Conservation (phyloP, 2,888 invertebrate genomes). For the Acleris emargana region DNA sequence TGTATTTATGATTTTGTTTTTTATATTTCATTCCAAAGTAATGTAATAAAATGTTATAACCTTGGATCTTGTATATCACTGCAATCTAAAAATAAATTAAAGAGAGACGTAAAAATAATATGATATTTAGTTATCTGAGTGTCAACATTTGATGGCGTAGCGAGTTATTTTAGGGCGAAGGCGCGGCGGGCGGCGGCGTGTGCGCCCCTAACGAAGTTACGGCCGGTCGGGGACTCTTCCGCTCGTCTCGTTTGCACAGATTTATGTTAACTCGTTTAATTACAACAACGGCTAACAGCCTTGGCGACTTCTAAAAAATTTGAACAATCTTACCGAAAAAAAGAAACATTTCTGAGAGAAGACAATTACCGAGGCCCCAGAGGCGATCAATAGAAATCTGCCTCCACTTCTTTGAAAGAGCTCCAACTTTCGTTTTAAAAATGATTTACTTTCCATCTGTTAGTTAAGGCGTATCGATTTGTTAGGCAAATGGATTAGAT, state of each 20-base stretch:
- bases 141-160: slow-evolving; percentile 50
- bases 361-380: slow-evolving; percentile 36
- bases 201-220: slow-evolving; percentile 61
- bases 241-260: slow-evolving; percentile 56
- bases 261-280: slow-evolving; percentile 67
- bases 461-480: slow-evolving; percentile 40
- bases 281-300: slow-evolving; percentile 49
- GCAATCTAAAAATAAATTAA: background rate
- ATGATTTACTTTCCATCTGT: slow-evolving; percentile 11
- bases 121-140: slow-evolving; percentile 46
- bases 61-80: too few species aligned
- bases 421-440: slow-evolving; percentile 24
- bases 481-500: slow-evolving; percentile 51
- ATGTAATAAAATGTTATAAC: too few species aligned
- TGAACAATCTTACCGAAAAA: slow-evolving; percentile 42
- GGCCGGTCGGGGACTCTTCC: slow-evolving; percentile 57
- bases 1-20: too few species aligned
- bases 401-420: slow-evolving; percentile 30
- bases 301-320: slow-evolving; percentile 46
- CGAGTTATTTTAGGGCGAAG: slow-evolving; percentile 45
- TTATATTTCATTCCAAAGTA: too few species aligned
- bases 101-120: slow-evolving; percentile 29
- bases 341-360: slow-evolving; percentile 35
- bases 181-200: slow-evolving; percentile 43
- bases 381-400: slow-evolving; percentile 45